These are phyloP conservation scores for Sthenelais limicola DNA, from an alignment of 2,888 invertebrate species.

Conservation along the genomic window DNA sequence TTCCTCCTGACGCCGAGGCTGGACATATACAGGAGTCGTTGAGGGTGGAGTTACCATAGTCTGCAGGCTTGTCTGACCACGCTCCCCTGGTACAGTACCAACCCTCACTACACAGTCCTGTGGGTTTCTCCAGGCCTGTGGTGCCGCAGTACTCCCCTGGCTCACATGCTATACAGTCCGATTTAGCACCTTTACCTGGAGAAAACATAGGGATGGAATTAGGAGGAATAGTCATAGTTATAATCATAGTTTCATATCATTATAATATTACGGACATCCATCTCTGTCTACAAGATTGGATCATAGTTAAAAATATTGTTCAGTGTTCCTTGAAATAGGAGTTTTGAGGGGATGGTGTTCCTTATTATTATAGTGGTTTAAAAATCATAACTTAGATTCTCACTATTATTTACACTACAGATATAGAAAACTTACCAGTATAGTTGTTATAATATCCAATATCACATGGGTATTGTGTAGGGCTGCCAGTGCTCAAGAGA, in stretches of 20 bases:
- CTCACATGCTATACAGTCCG: constrained; percentile 65
- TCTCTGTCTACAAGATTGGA: too few relatives aligned
- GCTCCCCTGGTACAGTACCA: constrained; percentile 69
- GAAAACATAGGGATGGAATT: too few relatives aligned
- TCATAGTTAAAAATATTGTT: too few relatives aligned
- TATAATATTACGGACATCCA: too few relatives aligned
- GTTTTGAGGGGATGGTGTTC: too few relatives aligned
- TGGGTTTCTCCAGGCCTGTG: constrained; percentile 55
- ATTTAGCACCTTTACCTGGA: constrained; percentile 35
- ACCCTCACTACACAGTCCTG: constrained; percentile 62
- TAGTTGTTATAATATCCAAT: constrained; percentile 61
- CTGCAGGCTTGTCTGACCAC: constrained; percentile 61
- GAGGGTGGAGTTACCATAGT: constrained; percentile 61
- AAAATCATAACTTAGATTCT: too few relatives aligned
- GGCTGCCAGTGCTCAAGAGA: constrained; percentile 56
- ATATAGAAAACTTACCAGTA: constrained; percentile 50
- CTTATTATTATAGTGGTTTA: too few relatives aligned
- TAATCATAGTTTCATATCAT: too few relatives aligned
- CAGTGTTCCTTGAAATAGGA: too few relatives aligned
- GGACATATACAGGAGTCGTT: constrained; percentile 60
- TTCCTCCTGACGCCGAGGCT: constrained; percentile 64
- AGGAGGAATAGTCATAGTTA: too few relatives aligned
- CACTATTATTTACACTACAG: constrained; percentile 51
- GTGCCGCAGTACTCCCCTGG: constrained; percentile 65
- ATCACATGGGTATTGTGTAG: constrained; percentile 62